Evolutionary conservation across 35 echinoderm and acorn worm species (phyloP), one percentile per base, ranked within the genome.

Genomic region (Hemicentrotus pulcherrimus): DNA sequence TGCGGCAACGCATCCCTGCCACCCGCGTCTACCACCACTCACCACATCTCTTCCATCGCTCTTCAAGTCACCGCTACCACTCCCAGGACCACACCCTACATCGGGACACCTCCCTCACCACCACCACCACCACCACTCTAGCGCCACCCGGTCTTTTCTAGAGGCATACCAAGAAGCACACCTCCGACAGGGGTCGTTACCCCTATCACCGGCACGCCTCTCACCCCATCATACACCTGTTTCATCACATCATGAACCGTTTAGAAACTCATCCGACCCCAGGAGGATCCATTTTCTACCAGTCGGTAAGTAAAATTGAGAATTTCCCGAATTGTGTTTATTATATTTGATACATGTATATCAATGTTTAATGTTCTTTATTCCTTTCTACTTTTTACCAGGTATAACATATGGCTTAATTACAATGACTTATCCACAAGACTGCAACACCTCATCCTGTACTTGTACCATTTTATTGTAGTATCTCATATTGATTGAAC

Each of bases 211-310:
- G 22, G 95, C 97, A 7, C 97, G 96, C 28, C 85, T 96, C 48
- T 86, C 94, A 55, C 95, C 94, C 32, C 95, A 96, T 41, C 97
- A 97, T 61, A 95, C 95, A 65, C 97, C 95, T 5, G 94, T 94
- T 28, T 94, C 92, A 24, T 95, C 97, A 31, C 97, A 97, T 41
- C 96, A 96, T 46, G 89, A 94, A 60, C 60, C 95, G 5, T 97
- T 95, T 71, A 94, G 97, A 32, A 88, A 88, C 24, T 58, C 93
- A 8, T 47, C 95, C 24, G 97, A 97, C 91, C 97, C 96, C 32
- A 96, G 97, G n/a, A 89, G 97, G 46, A 50, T 97, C 5, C 97
- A 97, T 35, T 97, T 94, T 88, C 85, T 97, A 28, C 94, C 97
- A 32, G 94, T 94, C 11, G 97, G 97, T 97, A 85, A 96, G 97